A percentile compares a stretch with the other conserved stretches of the same genome.
These are phyloP conservation scores for Colletes collaris DNA, from an alignment of 2,888 invertebrate species.

Conservation along the genomic window DNA sequence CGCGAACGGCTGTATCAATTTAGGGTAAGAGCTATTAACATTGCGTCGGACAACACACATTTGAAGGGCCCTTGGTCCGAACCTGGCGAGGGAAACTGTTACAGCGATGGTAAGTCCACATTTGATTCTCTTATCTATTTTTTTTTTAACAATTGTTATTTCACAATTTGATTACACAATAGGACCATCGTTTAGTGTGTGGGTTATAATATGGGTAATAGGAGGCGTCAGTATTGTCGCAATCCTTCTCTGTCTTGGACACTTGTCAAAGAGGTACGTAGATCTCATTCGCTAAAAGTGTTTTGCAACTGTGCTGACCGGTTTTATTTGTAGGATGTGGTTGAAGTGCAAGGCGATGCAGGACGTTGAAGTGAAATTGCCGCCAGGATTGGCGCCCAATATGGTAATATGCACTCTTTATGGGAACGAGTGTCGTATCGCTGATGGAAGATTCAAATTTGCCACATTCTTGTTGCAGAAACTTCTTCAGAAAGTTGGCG, in stretches of 20 bases:
- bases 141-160: background rate
- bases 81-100: conserved; percentile 81
- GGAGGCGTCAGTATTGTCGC: conserved; percentile 70
- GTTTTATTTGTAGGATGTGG: conserved; percentile 84
- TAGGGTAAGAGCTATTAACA: conserved; percentile 82
- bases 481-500: conserved; percentile 80
- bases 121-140: conserved; percentile 12
- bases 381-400: conserved; percentile 85
- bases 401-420: conserved; percentile 72
- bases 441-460: background rate
- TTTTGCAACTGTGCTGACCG: conserved; percentile 4
- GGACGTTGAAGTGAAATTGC: conserved; percentile 88
- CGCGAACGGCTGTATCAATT: conserved; percentile 77
- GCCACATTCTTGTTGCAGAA: conserved; percentile 68
- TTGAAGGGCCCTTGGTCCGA: conserved; percentile 82
- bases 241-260: conserved; percentile 72
- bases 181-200: conserved; percentile 75
- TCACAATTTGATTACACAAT: conserved; percentile 21
- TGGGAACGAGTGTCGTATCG: background rate
- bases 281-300: background rate
- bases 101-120: conserved; percentile 75
- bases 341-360: conserved; percentile 87
- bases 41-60: conserved; percentile 71
- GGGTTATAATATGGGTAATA: conserved; percentile 77
- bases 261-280: conserved; percentile 76